phyloP scores from a whole-genome alignment of 2,797 vertebrate genomes.

The Lacerta viridis region DNA sequence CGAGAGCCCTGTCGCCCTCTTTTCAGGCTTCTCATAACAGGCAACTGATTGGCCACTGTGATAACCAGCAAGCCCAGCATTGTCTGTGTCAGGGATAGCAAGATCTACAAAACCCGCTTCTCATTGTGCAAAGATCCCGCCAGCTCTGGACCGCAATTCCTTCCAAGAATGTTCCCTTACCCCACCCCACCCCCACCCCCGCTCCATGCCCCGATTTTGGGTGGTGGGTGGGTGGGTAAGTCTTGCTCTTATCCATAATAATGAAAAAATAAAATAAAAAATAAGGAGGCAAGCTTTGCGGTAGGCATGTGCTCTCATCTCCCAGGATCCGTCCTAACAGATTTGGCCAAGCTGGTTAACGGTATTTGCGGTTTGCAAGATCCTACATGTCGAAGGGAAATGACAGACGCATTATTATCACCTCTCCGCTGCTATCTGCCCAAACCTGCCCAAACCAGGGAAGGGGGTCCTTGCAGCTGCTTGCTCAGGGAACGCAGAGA shows the following conservation, averaged over 20 bases:
- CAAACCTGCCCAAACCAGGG: constrained; percentile 84
- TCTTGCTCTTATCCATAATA: neutral
- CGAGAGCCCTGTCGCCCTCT: no score
- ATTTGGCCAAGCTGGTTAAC: constrained; percentile 89
- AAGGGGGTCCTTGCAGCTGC: constrained; percentile 82
- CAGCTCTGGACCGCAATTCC: neutral
- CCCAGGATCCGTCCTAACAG: constrained; percentile 83
- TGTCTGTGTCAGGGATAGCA: neutral
- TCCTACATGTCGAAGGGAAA: constrained; percentile 86
- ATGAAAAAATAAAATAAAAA: constrained; percentile 63
- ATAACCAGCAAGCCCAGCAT: no score
- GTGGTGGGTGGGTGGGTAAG: neutral
- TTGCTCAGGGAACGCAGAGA: constrained; percentile 72
- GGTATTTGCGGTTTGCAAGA: constrained; percentile 92
- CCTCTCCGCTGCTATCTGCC: constrained; percentile 85
- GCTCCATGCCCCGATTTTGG: neutral
- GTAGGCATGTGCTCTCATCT: constrained; percentile 58
- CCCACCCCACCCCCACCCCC: neutral
- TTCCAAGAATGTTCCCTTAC: neutral
- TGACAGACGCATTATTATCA: constrained; percentile 98
- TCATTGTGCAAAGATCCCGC: neutral
- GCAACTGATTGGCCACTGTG: no score
- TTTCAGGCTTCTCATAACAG: no score
- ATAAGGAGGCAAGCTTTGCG: constrained; percentile 61
- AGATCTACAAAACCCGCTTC: no score